These are phyloP conservation scores for Cataglyphis altisquamis DNA, from an alignment of 2,888 invertebrate species.

Conservation along the genomic window DNA sequence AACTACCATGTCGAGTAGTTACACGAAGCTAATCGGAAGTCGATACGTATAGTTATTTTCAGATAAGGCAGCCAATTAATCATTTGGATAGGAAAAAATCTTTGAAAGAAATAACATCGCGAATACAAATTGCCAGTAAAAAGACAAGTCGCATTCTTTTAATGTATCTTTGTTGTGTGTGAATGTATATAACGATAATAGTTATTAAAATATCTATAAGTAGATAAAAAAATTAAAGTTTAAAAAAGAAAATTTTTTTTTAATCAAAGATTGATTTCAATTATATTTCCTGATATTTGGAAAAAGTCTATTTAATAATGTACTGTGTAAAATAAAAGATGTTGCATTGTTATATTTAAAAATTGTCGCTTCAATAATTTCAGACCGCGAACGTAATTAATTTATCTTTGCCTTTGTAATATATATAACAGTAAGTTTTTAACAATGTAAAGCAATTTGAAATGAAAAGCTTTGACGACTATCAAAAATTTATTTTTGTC, in stretches of 20 bases:
- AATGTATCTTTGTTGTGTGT: background rate
- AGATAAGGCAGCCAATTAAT: background rate
- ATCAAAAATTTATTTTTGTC: background rate
- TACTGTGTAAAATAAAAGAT: background rate
- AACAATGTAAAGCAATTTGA: slow-evolving; percentile 4
- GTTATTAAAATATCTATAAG: background rate
- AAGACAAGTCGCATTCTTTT: background rate
- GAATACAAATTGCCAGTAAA: background rate
- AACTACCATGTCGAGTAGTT: background rate
- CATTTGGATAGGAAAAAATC: background rate
- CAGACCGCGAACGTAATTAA: background rate
- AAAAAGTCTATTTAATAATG: background rate
- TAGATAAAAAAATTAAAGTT: background rate
- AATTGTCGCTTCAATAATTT: slow-evolving; percentile 9
- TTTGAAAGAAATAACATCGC: background rate
- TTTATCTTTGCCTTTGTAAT: background rate
- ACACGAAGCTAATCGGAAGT: background rate
- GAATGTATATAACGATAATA: background rate
- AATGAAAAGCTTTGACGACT: background rate
- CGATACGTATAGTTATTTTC: background rate
- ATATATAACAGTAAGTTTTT: background rate
- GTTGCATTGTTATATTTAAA: background rate
- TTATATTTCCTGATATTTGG: background rate
- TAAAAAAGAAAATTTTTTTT: background rate
- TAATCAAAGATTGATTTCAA: background rate